phyloP scores from a whole-genome alignment of 2,888 invertebrate genomes.

The Chironomus riparius region DNA sequence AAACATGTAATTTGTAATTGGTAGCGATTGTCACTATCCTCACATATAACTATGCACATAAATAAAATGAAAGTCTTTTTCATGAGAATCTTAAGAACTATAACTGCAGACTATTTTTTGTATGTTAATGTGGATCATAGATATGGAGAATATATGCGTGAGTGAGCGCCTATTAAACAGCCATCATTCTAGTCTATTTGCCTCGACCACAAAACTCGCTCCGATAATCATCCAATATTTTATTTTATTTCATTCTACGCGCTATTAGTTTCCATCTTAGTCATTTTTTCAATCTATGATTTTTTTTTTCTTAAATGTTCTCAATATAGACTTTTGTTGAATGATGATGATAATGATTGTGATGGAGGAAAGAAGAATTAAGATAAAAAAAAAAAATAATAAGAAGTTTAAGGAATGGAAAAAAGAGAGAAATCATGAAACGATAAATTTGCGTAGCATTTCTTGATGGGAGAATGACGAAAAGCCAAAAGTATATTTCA shows the following conservation, averaged over 20 bases:
- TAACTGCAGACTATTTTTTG: not conserved
- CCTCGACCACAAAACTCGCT: slow-evolving; percentile 1
- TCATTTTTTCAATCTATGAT: not conserved
- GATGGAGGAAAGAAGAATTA: not conserved
- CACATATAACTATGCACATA: not conserved
- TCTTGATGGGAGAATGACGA: not conserved
- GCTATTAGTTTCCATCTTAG: not conserved
- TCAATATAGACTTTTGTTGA: not conserved
- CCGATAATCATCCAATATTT: slow-evolving; percentile 17
- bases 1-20: slow-evolving; percentile 23
- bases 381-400: not conserved
- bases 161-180: not conserved
- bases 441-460: slow-evolving; percentile 1
- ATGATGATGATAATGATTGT: not conserved
- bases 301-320: not conserved
- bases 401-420: not conserved
- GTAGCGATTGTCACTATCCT: slow-evolving; percentile 21
- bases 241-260: not conserved
- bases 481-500: not conserved
- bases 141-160: not conserved
- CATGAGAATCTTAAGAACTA: not conserved
- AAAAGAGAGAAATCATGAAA: not conserved
- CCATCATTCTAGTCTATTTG: slow-evolving; percentile 16
- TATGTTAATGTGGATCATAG: not conserved
- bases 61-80: not conserved